These are phyloP conservation scores for Streblospio benedicti DNA, from an alignment of 1,140 invertebrate species.

Conservation along the genomic window DNA sequence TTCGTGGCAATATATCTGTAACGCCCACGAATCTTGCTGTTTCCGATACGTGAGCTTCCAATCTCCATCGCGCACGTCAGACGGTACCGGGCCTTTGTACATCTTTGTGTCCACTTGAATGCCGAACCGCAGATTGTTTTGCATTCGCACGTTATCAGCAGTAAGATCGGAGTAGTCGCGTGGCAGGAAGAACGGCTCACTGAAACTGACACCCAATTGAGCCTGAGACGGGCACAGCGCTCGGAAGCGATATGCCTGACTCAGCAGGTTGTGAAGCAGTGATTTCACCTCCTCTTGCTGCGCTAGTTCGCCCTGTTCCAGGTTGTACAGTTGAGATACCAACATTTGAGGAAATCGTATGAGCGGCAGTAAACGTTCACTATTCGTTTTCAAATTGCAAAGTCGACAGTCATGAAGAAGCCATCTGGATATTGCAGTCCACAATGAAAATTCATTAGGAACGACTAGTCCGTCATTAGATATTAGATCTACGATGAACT, in stretches of 20 bases:
- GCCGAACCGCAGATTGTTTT: slow-evolving; percentile 43
- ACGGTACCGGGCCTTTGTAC: slow-evolving; percentile 39
- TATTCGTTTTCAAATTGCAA: slow-evolving; percentile 20
- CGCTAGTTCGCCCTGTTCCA: slow-evolving; percentile 30
- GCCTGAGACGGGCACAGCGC: slow-evolving; percentile 38
- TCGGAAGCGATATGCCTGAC: slow-evolving; percentile 41
- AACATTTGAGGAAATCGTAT: slow-evolving; percentile 46
- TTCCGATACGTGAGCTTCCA: slow-evolving; percentile 47
- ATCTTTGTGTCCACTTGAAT: slow-evolving; percentile 42
- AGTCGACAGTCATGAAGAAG: slow-evolving; percentile 24
- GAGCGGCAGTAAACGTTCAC: slow-evolving; percentile 35
- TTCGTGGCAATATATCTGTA: slow-evolving; percentile 42
- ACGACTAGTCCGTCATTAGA: slow-evolving; percentile 38
- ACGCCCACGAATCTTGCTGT: slow-evolving; percentile 25
- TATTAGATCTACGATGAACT: slow-evolving; percentile 40
- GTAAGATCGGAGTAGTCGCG: slow-evolving; percentile 41
- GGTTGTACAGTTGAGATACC: slow-evolving; percentile 35
- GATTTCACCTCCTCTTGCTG: slow-evolving; percentile 24
- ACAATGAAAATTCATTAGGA: slow-evolving; percentile 34
- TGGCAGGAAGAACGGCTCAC: slow-evolving; percentile 37
- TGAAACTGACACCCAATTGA: slow-evolving; percentile 27
- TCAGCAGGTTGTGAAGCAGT: slow-evolving; percentile 30
- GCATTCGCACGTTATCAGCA: slow-evolving; percentile 42
- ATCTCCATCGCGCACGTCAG: slow-evolving; percentile 34
- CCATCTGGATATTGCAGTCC: slow-evolving; percentile 32